phyloP scores from a whole-genome alignment of 2,797 vertebrate genomes.

The Sebastiscus tertius region DNA sequence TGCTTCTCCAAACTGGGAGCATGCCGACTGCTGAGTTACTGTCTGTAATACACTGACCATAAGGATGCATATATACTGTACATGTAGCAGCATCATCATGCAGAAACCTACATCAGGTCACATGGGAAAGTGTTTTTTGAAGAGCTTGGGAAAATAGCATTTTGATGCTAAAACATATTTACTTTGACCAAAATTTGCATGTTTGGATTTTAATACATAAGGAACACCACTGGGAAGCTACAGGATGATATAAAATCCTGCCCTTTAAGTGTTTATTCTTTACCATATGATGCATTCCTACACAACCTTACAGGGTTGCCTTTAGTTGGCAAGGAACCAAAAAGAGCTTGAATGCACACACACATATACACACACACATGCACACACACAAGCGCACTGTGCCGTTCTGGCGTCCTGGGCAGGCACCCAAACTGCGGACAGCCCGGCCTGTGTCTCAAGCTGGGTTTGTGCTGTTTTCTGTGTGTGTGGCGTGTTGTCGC shows the following conservation, averaged over 20 bases:
- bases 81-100: too few relatives aligned
- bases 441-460: constrained; percentile 79
- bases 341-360: constrained; percentile 4
- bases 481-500: constrained; percentile 78
- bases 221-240: too few relatives aligned
- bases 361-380: constrained; percentile 15
- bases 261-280: background rate
- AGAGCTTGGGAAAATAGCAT: too few relatives aligned
- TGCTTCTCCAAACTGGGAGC: too few relatives aligned
- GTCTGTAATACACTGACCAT: too few relatives aligned
- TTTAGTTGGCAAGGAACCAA: constrained; percentile 54
- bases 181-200: too few relatives aligned
- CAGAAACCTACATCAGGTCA: too few relatives aligned
- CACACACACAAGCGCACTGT: constrained; percentile 8
- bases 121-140: accelerated
- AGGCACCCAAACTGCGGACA: constrained; percentile 77
- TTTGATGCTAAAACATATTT: too few relatives aligned
- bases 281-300: background rate
- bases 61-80: too few relatives aligned
- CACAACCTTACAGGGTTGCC: background rate
- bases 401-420: constrained; percentile 68
- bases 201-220: too few relatives aligned
- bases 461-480: constrained; percentile 84
- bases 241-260: too few relatives aligned
- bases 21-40: accelerated